Conservation (phyloP, 2,113 vertebrate species). For the Noctilio leporinus region DNA sequence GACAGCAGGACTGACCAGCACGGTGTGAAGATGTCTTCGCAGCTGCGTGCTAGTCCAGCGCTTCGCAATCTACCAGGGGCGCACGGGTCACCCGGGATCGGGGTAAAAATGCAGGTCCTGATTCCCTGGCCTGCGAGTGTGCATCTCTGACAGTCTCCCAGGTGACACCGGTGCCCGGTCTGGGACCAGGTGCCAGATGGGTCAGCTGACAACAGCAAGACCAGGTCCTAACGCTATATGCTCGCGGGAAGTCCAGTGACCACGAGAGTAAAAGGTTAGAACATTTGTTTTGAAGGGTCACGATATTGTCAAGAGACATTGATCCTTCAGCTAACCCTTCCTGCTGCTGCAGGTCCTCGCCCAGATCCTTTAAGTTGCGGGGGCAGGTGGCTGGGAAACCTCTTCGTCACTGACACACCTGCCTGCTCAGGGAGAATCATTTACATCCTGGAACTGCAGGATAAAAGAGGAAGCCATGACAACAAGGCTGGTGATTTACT, state of each 20-base stretch:
- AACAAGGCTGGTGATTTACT: not conserved
- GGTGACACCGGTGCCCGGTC: not conserved
- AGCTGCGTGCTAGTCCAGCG: accelerated
- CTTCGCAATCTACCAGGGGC: accelerated
- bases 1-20: not conserved
- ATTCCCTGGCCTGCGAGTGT: not conserved
- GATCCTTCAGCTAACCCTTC: not conserved
- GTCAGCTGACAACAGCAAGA: not conserved
- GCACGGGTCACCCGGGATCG: not conserved
- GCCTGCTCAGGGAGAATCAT: not conserved
- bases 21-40: not conserved
- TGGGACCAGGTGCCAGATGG: not conserved
- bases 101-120: not conserved
- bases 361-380: not conserved
- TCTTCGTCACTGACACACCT: not conserved
- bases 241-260: not conserved
- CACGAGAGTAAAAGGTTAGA: not conserved
- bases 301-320: not conserved
- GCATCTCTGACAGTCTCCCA: not conserved
- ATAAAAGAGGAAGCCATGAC: conserved; percentile 52
- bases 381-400: not conserved
- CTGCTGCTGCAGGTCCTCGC: too few relatives aligned
- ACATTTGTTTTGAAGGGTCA: not conserved
- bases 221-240: not conserved
- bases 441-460: conserved; percentile 26